These are phyloP conservation scores for cat (Felis catus) DNA, from an alignment of 2,113 vertebrate species.

Conservation along the genomic window F.catus_Fca126_mat1.0 CM031413.1:147822501-147823000, in stretches of 20 bases:
- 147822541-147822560: not conserved
- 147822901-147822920: not conserved
- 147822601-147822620: not conserved
- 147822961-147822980: not conserved
- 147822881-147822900: not conserved
- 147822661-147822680: not conserved
- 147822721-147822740: fast-evolving
- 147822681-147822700: fast-evolving
- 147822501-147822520: not conserved
- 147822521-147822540: not conserved
- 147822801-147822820: not conserved
- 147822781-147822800: not conserved
- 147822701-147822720: fast-evolving
- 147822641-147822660: not conserved
- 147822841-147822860: not conserved
- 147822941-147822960: not conserved
- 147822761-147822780: not conserved
- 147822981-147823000: not conserved
- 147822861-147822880: not conserved
- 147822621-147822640: not conserved
- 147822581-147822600: not conserved
- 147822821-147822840: not conserved
- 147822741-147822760: not conserved
- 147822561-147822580: not conserved
- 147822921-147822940: not conserved